These are phyloP conservation scores for Epistrophe eligans DNA, from an alignment of 2,888 invertebrate species.

Conservation along the genomic window DNA sequence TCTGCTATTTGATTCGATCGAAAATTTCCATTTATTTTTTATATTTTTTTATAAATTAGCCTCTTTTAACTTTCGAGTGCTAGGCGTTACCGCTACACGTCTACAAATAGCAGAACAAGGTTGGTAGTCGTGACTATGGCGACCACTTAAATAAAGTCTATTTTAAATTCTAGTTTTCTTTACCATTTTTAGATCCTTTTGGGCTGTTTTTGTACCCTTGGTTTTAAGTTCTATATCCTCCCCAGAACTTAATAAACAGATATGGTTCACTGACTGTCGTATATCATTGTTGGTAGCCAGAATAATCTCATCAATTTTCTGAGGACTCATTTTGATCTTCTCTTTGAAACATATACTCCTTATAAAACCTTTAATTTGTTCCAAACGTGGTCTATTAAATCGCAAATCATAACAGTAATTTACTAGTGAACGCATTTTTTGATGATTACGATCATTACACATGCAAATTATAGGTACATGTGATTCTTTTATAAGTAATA, in stretches of 20 bases:
- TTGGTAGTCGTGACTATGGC: slow-evolving; percentile 55
- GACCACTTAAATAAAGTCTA: not conserved
- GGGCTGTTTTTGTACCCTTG: slow-evolving; percentile 85
- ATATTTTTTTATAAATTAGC: no score
- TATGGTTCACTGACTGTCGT: slow-evolving; percentile 95
- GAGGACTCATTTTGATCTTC: slow-evolving; percentile 90
- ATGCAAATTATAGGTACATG: slow-evolving; percentile 97
- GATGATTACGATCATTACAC: slow-evolving; percentile 98
- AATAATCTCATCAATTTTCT: slow-evolving; percentile 93
- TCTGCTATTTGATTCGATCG: not conserved
- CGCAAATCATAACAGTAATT: slow-evolving; percentile 97
- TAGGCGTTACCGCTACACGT: no score
- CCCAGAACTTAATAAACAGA: slow-evolving; percentile 91
- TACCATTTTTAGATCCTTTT: slow-evolving; percentile 94
- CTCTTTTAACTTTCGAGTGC: no score
- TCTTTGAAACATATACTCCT: slow-evolving; percentile 96
- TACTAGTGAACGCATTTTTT: slow-evolving; percentile 95
- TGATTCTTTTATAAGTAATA: slow-evolving; percentile 93
- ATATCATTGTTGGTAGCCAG: slow-evolving; percentile 95
- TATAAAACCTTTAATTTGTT: slow-evolving; percentile 96
- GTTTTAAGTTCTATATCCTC: slow-evolving; percentile 84
- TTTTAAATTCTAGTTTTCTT: slow-evolving; percentile 29
- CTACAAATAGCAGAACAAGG: slow-evolving; percentile 22
- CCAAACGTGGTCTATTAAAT: slow-evolving; percentile 93
- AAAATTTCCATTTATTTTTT: no score